Evolutionary conservation across 2,113 vertebrate species (phyloP).

Genomic region (Festucalex cinctus): DNA sequence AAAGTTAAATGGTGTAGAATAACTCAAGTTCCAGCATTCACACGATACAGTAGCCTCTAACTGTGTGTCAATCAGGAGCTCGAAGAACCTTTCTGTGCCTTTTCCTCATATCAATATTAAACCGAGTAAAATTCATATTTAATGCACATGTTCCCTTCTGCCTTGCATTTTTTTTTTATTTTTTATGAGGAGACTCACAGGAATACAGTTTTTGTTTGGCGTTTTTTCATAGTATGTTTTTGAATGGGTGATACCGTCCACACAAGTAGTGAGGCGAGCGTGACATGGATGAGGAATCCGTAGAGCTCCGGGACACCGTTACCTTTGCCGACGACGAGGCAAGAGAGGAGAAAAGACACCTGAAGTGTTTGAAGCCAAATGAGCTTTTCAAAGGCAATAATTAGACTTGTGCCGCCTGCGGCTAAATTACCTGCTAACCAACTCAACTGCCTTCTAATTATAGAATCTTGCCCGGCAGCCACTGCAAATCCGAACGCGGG

Average conservation of each 20-base stretch:
- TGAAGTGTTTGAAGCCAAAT: conserved; percentile 79
- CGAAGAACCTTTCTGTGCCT: too few relatives aligned
- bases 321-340: conserved; percentile 43
- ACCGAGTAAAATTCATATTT: too few relatives aligned
- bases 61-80: too few relatives aligned
- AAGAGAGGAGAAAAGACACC: conserved; percentile 70
- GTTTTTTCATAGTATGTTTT: background rate
- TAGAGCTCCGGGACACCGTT: conserved; percentile 65
- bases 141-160: too few relatives aligned
- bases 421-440: conserved; percentile 81
- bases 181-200: too few relatives aligned
- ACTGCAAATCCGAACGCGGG: conserved; percentile 49
- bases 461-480: conserved; percentile 70
- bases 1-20: too few relatives aligned
- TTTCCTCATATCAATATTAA: too few relatives aligned
- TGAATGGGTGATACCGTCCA: background rate
- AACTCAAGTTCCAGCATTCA: too few relatives aligned
- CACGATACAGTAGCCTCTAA: too few relatives aligned
- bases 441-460: conserved; percentile 81
- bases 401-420: conserved; percentile 76
- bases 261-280: conserved; percentile 3
- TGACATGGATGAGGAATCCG: conserved; percentile 27
- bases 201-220: too few relatives aligned
- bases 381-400: conserved; percentile 81
- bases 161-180: too few relatives aligned